Percentiles rank a stretch among this genome's conserved stretches.
phyloP scores from a whole-genome alignment of 2,888 invertebrate species.

The Caenorhabditis uteleia region DNA sequence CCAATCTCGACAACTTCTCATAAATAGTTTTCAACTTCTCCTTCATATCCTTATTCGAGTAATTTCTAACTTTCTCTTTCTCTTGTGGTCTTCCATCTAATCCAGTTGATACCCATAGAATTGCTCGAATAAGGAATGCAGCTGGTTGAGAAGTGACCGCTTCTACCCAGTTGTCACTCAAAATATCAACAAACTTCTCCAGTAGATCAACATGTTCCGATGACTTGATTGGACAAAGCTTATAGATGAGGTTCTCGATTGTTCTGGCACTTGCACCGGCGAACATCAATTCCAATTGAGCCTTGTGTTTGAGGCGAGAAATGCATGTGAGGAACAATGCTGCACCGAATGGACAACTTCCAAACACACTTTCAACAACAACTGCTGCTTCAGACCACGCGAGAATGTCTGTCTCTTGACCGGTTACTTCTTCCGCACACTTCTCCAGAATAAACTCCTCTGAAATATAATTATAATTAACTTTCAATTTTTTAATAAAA shows the following conservation, averaged over 20 bases:
- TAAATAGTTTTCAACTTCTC: constrained; percentile 20
- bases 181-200: constrained; percentile 29
- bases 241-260: constrained; percentile 46
- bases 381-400: constrained; percentile 46
- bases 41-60: constrained; percentile 19
- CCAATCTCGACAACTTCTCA: constrained; percentile 18
- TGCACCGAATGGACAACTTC: constrained; percentile 29
- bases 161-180: constrained; percentile 45
- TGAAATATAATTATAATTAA: no score
- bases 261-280: constrained; percentile 42
- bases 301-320: constrained; percentile 43
- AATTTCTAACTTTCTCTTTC: no score
- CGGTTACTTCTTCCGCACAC: constrained; percentile 44
- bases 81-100: constrained; percentile 8
- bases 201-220: constrained; percentile 38
- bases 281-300: constrained; percentile 42
- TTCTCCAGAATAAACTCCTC: constrained; percentile 39
- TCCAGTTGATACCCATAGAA: constrained; percentile 39
- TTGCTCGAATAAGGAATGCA: constrained; percentile 35
- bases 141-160: constrained; percentile 22
- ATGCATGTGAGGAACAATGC: constrained; percentile 36
- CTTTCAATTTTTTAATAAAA: not conserved
- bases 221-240: constrained; percentile 25
- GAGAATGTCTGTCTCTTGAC: constrained; percentile 44
- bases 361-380: constrained; percentile 37